phyloP scores from a whole-genome alignment of 2,113 vertebrate species.

The Oenanthe oenanthe region DNA sequence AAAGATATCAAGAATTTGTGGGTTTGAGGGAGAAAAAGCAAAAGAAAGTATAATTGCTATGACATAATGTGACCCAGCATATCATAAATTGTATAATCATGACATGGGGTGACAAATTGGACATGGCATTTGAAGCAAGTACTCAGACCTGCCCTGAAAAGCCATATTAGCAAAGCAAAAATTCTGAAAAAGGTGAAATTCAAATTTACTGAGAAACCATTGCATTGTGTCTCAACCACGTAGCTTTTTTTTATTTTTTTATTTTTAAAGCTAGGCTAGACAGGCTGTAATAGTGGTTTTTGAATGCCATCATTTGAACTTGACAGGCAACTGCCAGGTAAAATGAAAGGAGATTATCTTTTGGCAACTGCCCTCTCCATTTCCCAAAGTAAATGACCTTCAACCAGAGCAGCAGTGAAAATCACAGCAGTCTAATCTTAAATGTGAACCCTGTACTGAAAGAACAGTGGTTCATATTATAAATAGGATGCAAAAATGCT shows the following conservation, averaged over 20 bases:
- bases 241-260: not conserved
- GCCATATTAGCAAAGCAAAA: not conserved
- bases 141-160: not conserved
- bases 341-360: slow-evolving; percentile 60
- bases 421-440: slow-evolving; percentile 47
- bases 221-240: not conserved
- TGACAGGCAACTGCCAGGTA: slow-evolving; percentile 40
- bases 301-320: slow-evolving; percentile 45
- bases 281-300: not conserved
- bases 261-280: not conserved
- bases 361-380: slow-evolving; percentile 45
- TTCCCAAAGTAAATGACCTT: slow-evolving; percentile 64
- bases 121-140: not conserved
- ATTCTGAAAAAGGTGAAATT: not conserved
- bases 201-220: not conserved
- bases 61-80: not conserved
- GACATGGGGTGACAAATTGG: not conserved
- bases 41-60: not conserved
- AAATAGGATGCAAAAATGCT: slow-evolving; percentile 39
- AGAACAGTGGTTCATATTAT: slow-evolving; percentile 14
- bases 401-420: slow-evolving; percentile 42
- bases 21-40: not conserved
- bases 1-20: not conserved
- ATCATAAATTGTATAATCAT: not conserved
- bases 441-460: slow-evolving; percentile 21